Percentiles rank a stretch among this genome's conserved stretches.
Conservation (phyloP, 2,113 vertebrate genomes). For the Anhinga rufa region DNA sequence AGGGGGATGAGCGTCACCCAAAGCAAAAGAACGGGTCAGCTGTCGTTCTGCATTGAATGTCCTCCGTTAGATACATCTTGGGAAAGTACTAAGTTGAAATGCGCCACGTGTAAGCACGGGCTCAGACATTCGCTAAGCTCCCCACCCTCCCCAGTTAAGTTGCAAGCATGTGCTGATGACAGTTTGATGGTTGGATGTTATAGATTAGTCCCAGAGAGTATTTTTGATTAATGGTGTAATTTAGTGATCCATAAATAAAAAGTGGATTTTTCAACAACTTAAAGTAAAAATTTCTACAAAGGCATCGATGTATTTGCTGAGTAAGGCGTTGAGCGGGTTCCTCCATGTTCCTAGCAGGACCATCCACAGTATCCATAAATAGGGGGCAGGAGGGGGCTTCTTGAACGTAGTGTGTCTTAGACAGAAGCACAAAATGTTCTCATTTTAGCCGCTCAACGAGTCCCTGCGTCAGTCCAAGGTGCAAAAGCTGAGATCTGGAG, state of each 20-base stretch:
- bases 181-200: not conserved
- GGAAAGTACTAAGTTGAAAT: accelerated
- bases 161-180: not conserved
- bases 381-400: not conserved
- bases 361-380: conserved; percentile 70
- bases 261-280: conserved; percentile 39
- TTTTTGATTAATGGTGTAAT: not conserved
- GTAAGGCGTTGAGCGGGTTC: conserved; percentile 70
- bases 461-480: conserved; percentile 95
- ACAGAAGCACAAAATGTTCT: not conserved
- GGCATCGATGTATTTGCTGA: conserved; percentile 73
- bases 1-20: not conserved
- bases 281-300: conserved; percentile 59
- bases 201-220: not conserved
- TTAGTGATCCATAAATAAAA: conserved; percentile 44
- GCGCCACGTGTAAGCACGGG: accelerated
- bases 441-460: conserved; percentile 94
- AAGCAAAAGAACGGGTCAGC: not conserved
- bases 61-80: not conserved
- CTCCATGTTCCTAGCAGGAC: conserved; percentile 39
- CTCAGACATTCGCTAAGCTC: not conserved
- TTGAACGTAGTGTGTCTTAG: conserved; percentile 24
- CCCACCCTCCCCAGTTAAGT: not conserved
- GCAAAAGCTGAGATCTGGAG: conserved; percentile 85
- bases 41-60: not conserved